phyloP scores from a whole-genome alignment of 1,140 invertebrate species.

The Drosophila quadrilineata region DNA sequence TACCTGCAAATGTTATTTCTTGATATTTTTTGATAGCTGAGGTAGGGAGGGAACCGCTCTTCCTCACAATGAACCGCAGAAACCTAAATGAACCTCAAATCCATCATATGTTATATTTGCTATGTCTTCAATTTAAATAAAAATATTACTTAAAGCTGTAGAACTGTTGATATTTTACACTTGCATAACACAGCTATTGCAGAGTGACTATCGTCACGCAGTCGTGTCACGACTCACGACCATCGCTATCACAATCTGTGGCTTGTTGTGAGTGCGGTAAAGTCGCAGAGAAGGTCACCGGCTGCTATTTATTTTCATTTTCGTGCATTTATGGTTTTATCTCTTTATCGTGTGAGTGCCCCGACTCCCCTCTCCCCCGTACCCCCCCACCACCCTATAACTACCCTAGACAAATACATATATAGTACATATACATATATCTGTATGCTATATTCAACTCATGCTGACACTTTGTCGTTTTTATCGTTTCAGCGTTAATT shows the following conservation, averaged over 20 bases:
- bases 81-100: no score
- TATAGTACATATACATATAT: background rate
- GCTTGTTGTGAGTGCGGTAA: background rate
- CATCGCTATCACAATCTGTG: background rate
- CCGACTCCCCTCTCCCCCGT: background rate
- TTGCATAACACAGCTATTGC: no score
- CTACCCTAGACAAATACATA: background rate
- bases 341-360: conserved; percentile 30
- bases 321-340: conserved; percentile 75
- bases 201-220: no score
- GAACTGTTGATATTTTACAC: no score
- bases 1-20: no score
- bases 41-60: no score
- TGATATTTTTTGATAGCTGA: no score
- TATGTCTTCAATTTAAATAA: no score
- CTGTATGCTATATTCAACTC: conserved; percentile 25
- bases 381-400: background rate
- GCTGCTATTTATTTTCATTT: conserved; percentile 78
- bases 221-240: no score
- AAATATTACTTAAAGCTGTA: no score
- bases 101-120: no score
- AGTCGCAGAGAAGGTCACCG: conserved; percentile 26
- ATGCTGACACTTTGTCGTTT: conserved; percentile 76
- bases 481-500: conserved; percentile 78
- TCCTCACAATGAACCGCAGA: no score